Percentiles rank a stretch among this genome's conserved stretches.
Evolutionary conservation across 2,888 invertebrate species (phyloP).

Genomic region (Gryllus longicercus): DNA sequence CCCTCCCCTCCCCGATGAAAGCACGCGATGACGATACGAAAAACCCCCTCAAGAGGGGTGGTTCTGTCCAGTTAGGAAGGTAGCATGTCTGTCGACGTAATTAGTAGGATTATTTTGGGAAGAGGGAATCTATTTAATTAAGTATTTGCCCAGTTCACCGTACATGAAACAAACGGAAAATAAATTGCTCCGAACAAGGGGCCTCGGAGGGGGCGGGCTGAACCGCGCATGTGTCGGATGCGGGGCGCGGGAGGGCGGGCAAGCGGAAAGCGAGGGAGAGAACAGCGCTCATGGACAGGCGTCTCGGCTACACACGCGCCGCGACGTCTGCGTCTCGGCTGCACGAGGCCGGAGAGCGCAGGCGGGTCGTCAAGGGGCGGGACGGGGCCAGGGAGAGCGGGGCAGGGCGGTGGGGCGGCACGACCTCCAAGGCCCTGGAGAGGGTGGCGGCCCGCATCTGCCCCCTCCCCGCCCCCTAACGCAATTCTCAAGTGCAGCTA

Average conservation of each 20-base stretch:
- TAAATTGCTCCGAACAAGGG: not conserved
- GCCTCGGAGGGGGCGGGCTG: not conserved
- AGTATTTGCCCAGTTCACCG: not conserved
- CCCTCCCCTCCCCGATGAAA: too few species aligned
- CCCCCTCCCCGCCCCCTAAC: not conserved
- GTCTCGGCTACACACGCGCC: too few species aligned
- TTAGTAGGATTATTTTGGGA: not conserved
- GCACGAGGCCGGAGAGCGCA: not conserved
- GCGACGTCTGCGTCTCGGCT: too few species aligned
- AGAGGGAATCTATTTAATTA: not conserved
- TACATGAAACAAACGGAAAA: not conserved
- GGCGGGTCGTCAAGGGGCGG: not conserved
- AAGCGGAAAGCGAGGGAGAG: too few species aligned
- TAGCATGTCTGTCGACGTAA: not conserved
- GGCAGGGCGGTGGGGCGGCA: not conserved
- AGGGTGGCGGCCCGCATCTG: not conserved
- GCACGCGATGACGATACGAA: too few species aligned
- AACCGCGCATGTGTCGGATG: not conserved
- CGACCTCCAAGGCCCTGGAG: not conserved
- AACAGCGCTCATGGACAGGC: too few species aligned
- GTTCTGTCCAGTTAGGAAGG: not conserved
- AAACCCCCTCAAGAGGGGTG: too few species aligned
- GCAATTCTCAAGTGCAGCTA: conserved; percentile 6
- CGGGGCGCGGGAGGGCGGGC: not conserved
- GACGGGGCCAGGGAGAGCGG: not conserved